phyloP scores from a whole-genome alignment of 1,140 invertebrate genomes.

The Dinothrombium tinctorium region DNA sequence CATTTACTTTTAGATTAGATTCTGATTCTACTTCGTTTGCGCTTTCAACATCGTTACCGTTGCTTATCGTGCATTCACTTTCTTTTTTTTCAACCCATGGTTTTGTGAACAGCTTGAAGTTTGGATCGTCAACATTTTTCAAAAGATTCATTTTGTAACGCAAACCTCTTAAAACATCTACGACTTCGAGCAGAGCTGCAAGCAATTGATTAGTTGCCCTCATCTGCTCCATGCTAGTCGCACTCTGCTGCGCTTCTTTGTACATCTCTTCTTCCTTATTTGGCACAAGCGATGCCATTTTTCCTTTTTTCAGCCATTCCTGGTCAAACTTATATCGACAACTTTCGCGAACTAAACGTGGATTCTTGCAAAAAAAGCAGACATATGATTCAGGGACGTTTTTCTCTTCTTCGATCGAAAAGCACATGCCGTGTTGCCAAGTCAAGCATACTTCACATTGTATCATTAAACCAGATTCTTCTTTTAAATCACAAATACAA shows the following conservation, averaged over 20 bases:
- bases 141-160: conserved; percentile 1
- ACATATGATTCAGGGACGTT: conserved; percentile 73
- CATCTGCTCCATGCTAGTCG: not conserved
- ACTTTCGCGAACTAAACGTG: conserved; percentile 35
- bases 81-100: conserved; percentile 1
- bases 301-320: conserved; percentile 60
- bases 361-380: conserved; percentile 59
- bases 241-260: not conserved
- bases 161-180: conserved; percentile 1
- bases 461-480: conserved; percentile 83
- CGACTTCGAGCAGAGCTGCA: not conserved
- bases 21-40: not conserved
- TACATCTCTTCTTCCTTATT: not conserved
- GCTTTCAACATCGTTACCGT: not conserved
- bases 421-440: conserved; percentile 78
- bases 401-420: conserved; percentile 48
- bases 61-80: not conserved
- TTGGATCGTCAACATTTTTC: not conserved
- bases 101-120: not conserved
- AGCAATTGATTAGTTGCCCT: conserved; percentile 2
- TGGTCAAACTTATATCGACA: conserved; percentile 53
- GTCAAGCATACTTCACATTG: conserved; percentile 79
- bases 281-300: conserved; percentile 22
- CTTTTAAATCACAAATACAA: conserved; percentile 50
- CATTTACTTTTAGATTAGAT: not conserved